Evolutionary conservation across 2,113 vertebrate genomes (phyloP), one percentile per base, ranked within the genome.

Genomic region (Pipa parva): DNA sequence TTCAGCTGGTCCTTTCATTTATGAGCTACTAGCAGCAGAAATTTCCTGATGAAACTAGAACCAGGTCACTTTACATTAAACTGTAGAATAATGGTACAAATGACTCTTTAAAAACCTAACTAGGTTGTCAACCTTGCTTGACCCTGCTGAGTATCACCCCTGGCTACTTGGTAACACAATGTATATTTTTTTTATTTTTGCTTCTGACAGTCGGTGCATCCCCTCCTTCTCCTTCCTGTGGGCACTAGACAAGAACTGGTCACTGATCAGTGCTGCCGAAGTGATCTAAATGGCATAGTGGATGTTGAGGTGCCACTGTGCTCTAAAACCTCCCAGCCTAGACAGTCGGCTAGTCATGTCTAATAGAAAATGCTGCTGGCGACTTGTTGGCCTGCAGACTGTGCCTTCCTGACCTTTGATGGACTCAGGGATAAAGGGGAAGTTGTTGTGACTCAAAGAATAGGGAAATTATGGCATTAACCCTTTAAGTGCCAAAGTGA

Each of bases 261-360:
- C 18, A 21, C 46, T 22, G 46, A 1, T 55, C 50, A 64, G 45
- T 45, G 63, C 25, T n/a, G 7, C 45, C 48, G 33, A 28, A 24
- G 28, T 36, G n/a, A 4, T 28, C 10, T 52, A 22, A 49, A 48
- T 49, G 42, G 51, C 33, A 54, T 17, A 29, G 63, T 64, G 51
- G 63, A 51, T 45, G 63, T 27, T 18, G 4, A 56, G 63, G 63
- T 64, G 50, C 31, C 63, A 63, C n/a, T 21, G 33, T 6, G 2
- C 7, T 42, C 31, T n/a, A 31, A 31, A 29, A 7, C 12, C 10
- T 22, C 17, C n/a, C 33, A 54, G 46, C 4, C 46, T 22, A 21
- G 63, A 28, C 36, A 20, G 63, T n/a, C 60, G 48, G 46, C n/a
- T n/a, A n/a, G 60, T 64, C 51, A 56, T 12, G 36, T 64, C 50